phyloP scores from a whole-genome alignment of 2,888 invertebrate genomes.

The Meiosimyza decipiens region DNA sequence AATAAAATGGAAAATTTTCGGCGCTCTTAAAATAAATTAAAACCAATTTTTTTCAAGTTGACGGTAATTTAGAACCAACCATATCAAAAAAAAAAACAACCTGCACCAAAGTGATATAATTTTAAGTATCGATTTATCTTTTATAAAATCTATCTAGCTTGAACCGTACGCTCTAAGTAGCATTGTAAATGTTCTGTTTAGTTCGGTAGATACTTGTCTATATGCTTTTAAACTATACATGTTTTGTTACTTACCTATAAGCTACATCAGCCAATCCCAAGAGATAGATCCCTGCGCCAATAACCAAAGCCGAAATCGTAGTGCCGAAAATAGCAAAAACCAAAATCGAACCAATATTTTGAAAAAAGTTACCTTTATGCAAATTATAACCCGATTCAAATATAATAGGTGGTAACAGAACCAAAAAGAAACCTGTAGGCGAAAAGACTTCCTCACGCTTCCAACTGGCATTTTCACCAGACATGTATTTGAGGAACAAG shows the following conservation, averaged over 20 bases:
- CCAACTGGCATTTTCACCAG: constrained; percentile 90
- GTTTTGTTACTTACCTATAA: constrained; percentile 71
- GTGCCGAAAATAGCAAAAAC: constrained; percentile 98
- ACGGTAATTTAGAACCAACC: no score
- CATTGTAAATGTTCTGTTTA: no score
- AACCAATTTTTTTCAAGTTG: no score
- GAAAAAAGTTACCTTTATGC: constrained; percentile 96
- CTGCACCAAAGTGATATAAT: no score
- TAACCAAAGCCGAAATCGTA: constrained; percentile 94
- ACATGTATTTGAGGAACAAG: constrained; percentile 88
- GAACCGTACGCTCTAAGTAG: no score
- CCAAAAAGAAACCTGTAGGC: constrained; percentile 97
- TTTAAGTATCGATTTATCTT: no score
- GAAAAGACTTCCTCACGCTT: constrained; percentile 98
- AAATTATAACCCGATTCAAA: constrained; percentile 99
- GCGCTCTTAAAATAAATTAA: no score
- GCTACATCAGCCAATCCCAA: constrained; percentile 92
- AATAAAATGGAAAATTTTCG: background rate
- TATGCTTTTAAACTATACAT: background rate
- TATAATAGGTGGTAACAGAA: constrained; percentile 96
- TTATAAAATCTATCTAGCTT: no score
- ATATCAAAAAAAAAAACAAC: no score
- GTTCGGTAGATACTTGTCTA: no score
- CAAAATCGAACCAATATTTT: constrained; percentile 98
- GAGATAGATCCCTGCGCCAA: constrained; percentile 95